Conservation (phyloP, 2,113 vertebrate species). For the Hystrix cristata region DNA sequence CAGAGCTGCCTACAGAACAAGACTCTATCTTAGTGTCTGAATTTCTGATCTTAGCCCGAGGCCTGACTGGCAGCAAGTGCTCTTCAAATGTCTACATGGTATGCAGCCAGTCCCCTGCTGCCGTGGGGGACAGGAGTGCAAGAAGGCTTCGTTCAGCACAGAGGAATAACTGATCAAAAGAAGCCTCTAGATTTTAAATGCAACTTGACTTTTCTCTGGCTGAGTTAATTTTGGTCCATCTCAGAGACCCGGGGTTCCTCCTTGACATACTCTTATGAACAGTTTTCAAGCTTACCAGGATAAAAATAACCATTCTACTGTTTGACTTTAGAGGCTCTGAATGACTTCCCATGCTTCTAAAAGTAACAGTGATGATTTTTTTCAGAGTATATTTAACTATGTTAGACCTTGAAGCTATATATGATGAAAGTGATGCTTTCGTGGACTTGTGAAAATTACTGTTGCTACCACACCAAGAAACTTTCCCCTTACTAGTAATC, state of each 20-base stretch:
- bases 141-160: too few relatives aligned
- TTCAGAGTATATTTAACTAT: not conserved
- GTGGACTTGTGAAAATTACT: not conserved
- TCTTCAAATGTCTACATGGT: not conserved
- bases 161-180: not conserved
- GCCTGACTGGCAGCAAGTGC: not conserved
- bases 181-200: not conserved
- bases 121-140: accelerated
- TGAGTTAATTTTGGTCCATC: not conserved
- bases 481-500: not conserved
- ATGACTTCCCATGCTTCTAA: not conserved
- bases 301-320: not conserved
- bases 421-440: not conserved
- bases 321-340: not conserved
- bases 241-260: too few relatives aligned
- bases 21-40: not conserved
- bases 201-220: not conserved
- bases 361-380: not conserved
- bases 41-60: not conserved
- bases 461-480: not conserved
- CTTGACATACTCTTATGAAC: not conserved
- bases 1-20: not conserved
- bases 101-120: not conserved
- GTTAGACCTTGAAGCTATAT: not conserved
- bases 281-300: not conserved